A percentile compares a stretch with the other conserved stretches of the same genome.
Evolutionary conservation across 2,888 invertebrate genomes (phyloP).

Genomic region (Trisateles emortualis): DNA sequence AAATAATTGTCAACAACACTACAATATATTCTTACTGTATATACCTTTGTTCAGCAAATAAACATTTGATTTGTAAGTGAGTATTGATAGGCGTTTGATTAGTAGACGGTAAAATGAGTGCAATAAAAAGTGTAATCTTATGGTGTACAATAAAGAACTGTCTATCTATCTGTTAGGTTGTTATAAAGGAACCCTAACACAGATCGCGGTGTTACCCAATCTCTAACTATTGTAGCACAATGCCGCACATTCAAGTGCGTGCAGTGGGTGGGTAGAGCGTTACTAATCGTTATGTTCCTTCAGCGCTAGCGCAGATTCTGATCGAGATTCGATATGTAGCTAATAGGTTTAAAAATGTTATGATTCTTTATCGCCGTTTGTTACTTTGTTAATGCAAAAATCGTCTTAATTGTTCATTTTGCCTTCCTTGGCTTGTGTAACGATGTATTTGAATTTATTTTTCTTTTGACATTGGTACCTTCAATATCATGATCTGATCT

Average conservation of each 20-base stretch:
- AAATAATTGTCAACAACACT: too few relatives aligned
- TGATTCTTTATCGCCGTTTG: too few relatives aligned
- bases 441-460: too few relatives aligned
- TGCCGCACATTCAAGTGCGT: conserved; percentile 47
- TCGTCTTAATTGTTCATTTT: neutral
- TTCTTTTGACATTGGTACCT: too few relatives aligned
- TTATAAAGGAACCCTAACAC: conserved; percentile 22
- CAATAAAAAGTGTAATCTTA: too few relatives aligned
- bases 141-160: neutral
- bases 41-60: too few relatives aligned
- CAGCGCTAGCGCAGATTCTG: conserved; percentile 21
- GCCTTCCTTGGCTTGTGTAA: neutral
- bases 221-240: conserved; percentile 52
- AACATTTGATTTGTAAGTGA: too few relatives aligned
- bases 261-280: conserved; percentile 36
- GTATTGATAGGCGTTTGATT: too few relatives aligned
- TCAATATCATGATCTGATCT: too few relatives aligned
- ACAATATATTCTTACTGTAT: too few relatives aligned
- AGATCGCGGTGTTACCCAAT: conserved; percentile 42
- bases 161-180: too few relatives aligned
- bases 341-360: neutral
- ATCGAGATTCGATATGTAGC: neutral
- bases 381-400: neutral
- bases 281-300: conserved; percentile 52
- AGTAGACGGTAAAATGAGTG: too few relatives aligned